Evolutionary conservation across 2,113 vertebrate genomes (phyloP), one percentile per base, ranked within the genome.

Genomic region (Spheniscus mendiculus): DNA sequence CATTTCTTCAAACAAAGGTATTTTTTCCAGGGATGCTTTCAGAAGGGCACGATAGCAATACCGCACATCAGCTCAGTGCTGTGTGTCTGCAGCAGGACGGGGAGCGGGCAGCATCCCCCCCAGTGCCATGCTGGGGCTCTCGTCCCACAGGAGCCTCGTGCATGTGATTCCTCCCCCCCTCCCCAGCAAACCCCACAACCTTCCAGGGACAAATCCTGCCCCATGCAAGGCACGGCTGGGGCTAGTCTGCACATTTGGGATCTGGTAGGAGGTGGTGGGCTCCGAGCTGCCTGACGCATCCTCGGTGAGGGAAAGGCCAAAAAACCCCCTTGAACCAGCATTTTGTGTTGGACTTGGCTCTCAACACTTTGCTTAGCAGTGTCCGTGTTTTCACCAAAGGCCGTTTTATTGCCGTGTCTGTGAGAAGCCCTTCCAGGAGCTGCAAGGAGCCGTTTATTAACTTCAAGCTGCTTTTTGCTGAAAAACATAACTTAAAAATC

Each of bases 41-140:
- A 11, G 78, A 36, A 44, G 44, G 14, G 38, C 4, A 0, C 25
- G 49, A 52, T 6, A 25, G 56, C 44, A 14, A 12, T 6, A 8
- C 42, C 1, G 0, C 18, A 10, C 34, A 6, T 27, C 3, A 1
- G 29, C 78, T 47, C 3, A 3, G 52, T 11, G 38, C 56, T n/a
- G 22, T 6, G n/a, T 18, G 52, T 27, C 44, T n/a, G 45, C 55
- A n/a, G 82, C 36, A 53, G 56, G 58, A 45, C 0, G 15, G 20
- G 47, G 47, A 44, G 58, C 2, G 2, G 30, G 45, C 55, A 83
- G 67, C 9, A 8, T 23, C 23, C 18, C 55, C 34, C 29, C 15
- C 19, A 3, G 36, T 44, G 38, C 38, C 25, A 1, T 12, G 38
- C 38, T 4, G 3, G 29, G 15, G 12, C 30, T 72, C 47, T 52